Conservation (phyloP, 2,797 vertebrate species). For the Arnoldichthys spilopterus region DNA sequence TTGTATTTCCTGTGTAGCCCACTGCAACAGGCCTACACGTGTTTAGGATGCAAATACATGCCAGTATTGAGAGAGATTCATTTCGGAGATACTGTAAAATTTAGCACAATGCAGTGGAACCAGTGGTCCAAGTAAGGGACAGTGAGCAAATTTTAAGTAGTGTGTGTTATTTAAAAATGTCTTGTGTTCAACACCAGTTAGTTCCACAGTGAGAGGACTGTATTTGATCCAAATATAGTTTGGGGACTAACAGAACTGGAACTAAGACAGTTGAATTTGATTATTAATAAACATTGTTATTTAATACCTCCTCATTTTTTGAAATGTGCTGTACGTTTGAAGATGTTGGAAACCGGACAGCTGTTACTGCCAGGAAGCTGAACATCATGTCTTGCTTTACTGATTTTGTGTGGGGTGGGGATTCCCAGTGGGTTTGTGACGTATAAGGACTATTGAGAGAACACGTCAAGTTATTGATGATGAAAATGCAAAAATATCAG, state of each 20-base stretch:
- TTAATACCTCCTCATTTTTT: background rate
- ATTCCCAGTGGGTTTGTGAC: no score
- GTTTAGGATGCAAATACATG: background rate
- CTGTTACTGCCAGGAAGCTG: no score
- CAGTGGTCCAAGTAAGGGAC: background rate
- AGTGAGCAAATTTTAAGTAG: background rate
- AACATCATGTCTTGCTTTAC: no score
- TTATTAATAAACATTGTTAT: background rate
- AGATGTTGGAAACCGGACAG: background rate
- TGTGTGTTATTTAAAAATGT: no score
- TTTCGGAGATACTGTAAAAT: background rate
- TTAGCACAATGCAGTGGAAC: background rate
- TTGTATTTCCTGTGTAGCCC: slow-evolving; percentile 43
- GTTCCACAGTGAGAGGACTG: background rate
- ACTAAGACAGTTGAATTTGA: background rate
- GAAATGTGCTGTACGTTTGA: no score
- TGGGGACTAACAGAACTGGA: background rate
- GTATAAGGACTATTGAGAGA: no score
- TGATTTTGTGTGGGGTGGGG: no score
- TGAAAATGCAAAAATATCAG: no score
- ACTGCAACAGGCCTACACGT: slow-evolving; percentile 27
- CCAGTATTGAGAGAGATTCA: background rate
- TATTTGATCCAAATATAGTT: background rate
- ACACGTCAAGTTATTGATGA: no score
- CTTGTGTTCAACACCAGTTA: background rate